Evolutionary conservation across 2,113 vertebrate species (phyloP), one percentile per base, ranked within the genome.

Genomic region (Thymallus thymallus): DNA sequence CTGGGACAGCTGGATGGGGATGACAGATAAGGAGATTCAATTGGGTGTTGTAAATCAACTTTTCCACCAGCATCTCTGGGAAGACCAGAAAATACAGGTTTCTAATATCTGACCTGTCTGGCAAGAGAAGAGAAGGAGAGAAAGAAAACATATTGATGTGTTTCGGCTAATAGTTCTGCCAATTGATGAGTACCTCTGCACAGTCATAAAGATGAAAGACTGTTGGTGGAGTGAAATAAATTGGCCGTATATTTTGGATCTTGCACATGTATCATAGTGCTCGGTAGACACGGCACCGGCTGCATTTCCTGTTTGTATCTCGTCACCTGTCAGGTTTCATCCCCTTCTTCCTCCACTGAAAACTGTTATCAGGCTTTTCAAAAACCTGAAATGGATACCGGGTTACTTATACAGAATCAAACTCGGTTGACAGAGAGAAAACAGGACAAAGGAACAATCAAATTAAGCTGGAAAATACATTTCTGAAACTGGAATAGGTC

Each of bases 21-120:
- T 87, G 85, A 89, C 86, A 85, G 88, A 92, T 90, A 90, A 90
- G 87, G 84, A 90, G 88, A 91, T 91, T 90, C 89, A 90, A 91
- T 92, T 88, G 78, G 85, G 81, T 87, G 85, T 90, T 88, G 86
- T 89, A 92, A 41, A 41, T 41, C 35, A 41, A 91, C 90, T 89
- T 91, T 90, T 90, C 90, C 87, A 88, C 86, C 81, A 83, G 86
- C 87, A 89, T 89, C 87, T 51, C 91, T 90, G 88, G 87, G 84
- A 87, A 88, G 88, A 88, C 87, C 91, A 86, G 89, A 91, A 90
- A 92, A 90, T 89, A 88, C 91, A 85, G 89, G 84, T 90, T 90
- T 90, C 85, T 91, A 91, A 90, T 90, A 88, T 89, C 85, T 86
- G 88, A 90, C 89, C 89, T 89, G 89, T 90, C 91, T 90, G 85